Base-by-base conservation (phyloP, 2,113 vertebrate genomes). In the Melanotaenia duboulayi region DNA sequence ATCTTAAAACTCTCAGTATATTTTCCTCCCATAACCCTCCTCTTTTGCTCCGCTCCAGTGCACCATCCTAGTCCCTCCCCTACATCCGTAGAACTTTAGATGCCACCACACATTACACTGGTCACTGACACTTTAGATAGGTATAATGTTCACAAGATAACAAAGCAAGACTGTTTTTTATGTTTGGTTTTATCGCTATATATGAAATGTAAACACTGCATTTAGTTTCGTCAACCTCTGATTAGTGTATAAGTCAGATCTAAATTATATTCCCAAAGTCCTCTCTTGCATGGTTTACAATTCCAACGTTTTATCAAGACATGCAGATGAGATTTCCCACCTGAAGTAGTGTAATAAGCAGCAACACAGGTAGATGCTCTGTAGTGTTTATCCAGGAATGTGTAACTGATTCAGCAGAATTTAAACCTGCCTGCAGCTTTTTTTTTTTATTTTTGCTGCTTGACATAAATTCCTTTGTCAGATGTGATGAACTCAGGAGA, bases 111-210 rank as follows among this genome's bases (percentile, higher is more conserved):
- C 72, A 65, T 84, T 16, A 79, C 76, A 73, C 74, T 51, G 73
- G 79, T 85, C 85, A 91, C 82, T 82, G 84, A 92, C 85, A 88
- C 86, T 84, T 85, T 82, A 85, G 94, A 94, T 94, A 89, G 94
- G 80, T 50, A 68, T 80, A 67, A 83, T 54, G 74, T 81, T 81
- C 66, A 79, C 62, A 66, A 2, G 14, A 73, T 81, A 64, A 83
- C 59, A 81, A 80, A 90, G 66, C 44, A 22, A 73, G 82, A 84
- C 84, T 72, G 74, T 80, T 87, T 78, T 80, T 65, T 83, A 73
- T 37, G 73, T 87, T 88, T 87, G 55, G 58, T 90, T 92, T 91
- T 91, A 84, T 84, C 90, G 77, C 70, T 85, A 49, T 65, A 63
- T 72, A 72, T 46, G 69, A 87, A 67, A 78, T 78, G 79, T 75